Base-by-base conservation (phyloP, 2,113 vertebrate genomes). In the Cyprinus carpio region DNA sequence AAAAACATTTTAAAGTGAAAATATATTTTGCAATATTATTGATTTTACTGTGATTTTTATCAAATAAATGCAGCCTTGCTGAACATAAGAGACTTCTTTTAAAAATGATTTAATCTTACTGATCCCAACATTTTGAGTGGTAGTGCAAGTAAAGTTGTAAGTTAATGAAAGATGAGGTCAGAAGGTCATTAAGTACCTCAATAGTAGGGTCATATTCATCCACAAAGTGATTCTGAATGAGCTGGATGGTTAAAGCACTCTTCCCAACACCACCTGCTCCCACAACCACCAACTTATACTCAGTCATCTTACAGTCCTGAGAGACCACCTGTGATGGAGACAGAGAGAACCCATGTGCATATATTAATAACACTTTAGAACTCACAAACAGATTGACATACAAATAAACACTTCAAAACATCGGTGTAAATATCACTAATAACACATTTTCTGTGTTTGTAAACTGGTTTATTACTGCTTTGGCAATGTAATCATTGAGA, bases 151-250 rank as follows among this genome's bases (percentile, higher is more conserved):
- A 31, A 5, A 40, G 7, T 34, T 34, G 4, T 34, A 34, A 34
- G 4, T 34, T 34, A 34, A 34, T 0, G 34, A 34, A 34, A 34
- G 34, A 34, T 34, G 34, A 34, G 34, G 34, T 34, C 34, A 34
- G 34, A n/a, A 37, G 34, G 34, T 37, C 34, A 37, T 49, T 13
- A 49, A 18, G 49, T 54, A 96, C 96, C 96, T 96, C 96, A 54
- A 97, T 97, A 46, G 96, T 96, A 86, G 96, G 96, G 91, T 97
- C 96, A 91, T 97, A 97, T 89, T 97, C 96, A 87, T 97, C 96
- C 89, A 97, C 96, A 93, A 97, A 97, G 91, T 97, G 96, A 92
- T 97, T 97, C 94, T 97, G 96, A 89, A 97, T 96, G 27, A 97
- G 95, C 91, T 97, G 96, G 88, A 97, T 97, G 54, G 96, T 97